Percentiles rank a stretch among this genome's conserved stretches.
These are phyloP conservation scores for Drosophila orena DNA, from an alignment of 1,140 invertebrate species.

Conservation along the genomic window DNA sequence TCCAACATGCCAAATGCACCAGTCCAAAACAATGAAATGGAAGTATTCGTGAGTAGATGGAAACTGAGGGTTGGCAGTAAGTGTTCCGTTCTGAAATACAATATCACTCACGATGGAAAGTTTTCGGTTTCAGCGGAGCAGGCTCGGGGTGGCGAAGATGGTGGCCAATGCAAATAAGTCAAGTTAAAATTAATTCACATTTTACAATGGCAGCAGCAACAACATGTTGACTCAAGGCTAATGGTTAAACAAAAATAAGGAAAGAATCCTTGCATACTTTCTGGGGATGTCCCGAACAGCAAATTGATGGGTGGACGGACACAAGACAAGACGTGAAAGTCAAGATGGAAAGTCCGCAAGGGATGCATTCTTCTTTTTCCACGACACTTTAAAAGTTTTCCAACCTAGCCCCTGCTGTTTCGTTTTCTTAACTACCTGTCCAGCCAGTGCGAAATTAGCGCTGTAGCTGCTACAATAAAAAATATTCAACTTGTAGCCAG, in stretches of 20 bases:
- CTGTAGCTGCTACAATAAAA: constrained; percentile 53
- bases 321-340: constrained; percentile 16
- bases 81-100: constrained; percentile 48
- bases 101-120: constrained; percentile 58
- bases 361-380: not conserved
- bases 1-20: constrained; percentile 56
- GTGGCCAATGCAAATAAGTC: constrained; percentile 68
- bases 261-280: constrained; percentile 44
- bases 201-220: constrained; percentile 32
- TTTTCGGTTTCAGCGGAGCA: constrained; percentile 63
- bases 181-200: constrained; percentile 69
- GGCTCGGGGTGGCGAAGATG: not conserved
- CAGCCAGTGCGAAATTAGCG: constrained; percentile 73
- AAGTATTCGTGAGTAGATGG: constrained; percentile 49
- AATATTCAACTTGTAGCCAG: constrained; percentile 32
- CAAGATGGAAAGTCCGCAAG: constrained; percentile 24
- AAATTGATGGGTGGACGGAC: constrained; percentile 42
- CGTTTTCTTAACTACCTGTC: constrained; percentile 58
- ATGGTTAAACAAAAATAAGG: constrained; percentile 27
- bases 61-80: constrained; percentile 4
- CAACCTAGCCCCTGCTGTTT: constrained; percentile 1
- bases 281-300: constrained; percentile 38
- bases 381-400: constrained; percentile 30
- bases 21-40: constrained; percentile 60
- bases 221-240: constrained; percentile 34